These are phyloP conservation scores for Grapholita molesta DNA, from an alignment of 1,140 invertebrate genomes.

Conservation along the genomic window DNA sequence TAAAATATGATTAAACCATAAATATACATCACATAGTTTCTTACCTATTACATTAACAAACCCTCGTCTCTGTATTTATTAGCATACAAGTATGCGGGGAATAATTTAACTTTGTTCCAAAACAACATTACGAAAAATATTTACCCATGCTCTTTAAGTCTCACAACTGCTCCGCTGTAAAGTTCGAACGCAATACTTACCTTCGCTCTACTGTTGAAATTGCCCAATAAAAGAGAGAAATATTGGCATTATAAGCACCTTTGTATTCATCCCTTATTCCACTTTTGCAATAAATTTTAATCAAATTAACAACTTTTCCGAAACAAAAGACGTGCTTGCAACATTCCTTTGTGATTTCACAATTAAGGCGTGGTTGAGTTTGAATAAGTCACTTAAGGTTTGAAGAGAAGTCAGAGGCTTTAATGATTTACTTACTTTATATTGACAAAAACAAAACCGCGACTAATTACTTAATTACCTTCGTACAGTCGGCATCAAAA, in stretches of 20 bases:
- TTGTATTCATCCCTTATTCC: slow-evolving; percentile 21
- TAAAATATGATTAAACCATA: too few relatives aligned
- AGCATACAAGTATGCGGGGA: too few relatives aligned
- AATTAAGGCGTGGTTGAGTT: slow-evolving; percentile 10
- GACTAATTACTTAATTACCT: not conserved
- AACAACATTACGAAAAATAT: not conserved
- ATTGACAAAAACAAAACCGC: not conserved
- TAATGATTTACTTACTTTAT: not conserved
- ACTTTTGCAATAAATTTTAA: slow-evolving; percentile 21
- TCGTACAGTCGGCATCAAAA: too few relatives aligned
- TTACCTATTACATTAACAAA: too few relatives aligned
- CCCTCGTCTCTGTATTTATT: too few relatives aligned
- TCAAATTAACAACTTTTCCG: slow-evolving; percentile 20
- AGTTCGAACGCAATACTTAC: not conserved
- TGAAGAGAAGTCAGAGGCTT: not conserved
- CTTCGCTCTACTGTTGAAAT: not conserved
- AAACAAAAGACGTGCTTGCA: slow-evolving; percentile 15
- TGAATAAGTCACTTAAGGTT: not conserved
- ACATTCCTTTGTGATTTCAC: slow-evolving; percentile 17
- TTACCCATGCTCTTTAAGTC: not conserved
- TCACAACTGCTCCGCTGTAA: not conserved
- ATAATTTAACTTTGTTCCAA: not conserved
- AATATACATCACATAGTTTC: too few relatives aligned
- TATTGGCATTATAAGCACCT: slow-evolving; percentile 11
- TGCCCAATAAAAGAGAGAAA: slow-evolving; percentile 12